A percentile compares a stretch with the other conserved stretches of the same genome.
Conservation (phyloP, 2,888 invertebrate species). For the Apoda limacodes region DNA sequence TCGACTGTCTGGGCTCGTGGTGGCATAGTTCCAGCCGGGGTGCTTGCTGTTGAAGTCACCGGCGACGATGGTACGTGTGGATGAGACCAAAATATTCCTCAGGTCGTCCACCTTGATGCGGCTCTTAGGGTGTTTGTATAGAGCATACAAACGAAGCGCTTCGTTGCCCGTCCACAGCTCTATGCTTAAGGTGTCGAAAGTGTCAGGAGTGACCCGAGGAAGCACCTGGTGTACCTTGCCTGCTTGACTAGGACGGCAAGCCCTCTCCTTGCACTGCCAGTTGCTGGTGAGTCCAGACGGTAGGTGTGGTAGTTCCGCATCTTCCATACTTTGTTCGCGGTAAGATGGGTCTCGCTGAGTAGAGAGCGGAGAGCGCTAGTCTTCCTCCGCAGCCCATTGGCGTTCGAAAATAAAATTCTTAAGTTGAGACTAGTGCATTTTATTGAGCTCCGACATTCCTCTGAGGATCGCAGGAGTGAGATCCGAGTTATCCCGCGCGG, state of each 20-base stretch:
- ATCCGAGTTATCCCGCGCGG: too few relatives aligned
- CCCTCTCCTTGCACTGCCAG: too few relatives aligned
- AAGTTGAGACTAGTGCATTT: too few relatives aligned
- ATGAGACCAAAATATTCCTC: conserved; percentile 1
- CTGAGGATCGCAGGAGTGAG: too few relatives aligned
- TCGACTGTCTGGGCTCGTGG: background rate
- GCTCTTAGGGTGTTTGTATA: background rate
- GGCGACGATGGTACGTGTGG: conserved; percentile 2
- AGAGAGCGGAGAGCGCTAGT: too few relatives aligned
- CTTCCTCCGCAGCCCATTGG: too few relatives aligned
- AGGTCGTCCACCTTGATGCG: background rate
- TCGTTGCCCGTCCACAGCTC: background rate
- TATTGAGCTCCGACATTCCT: too few relatives aligned
- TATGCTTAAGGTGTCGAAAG: background rate
- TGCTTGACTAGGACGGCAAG: background rate
- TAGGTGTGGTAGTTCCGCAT: background rate
- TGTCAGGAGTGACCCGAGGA: too few relatives aligned
- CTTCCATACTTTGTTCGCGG: too few relatives aligned
- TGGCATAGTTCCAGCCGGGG: conserved; percentile 3
- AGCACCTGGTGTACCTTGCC: background rate
- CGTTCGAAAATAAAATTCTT: too few relatives aligned
- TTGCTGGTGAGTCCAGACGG: background rate
- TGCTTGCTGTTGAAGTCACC: conserved; percentile 8
- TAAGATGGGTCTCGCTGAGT: too few relatives aligned
- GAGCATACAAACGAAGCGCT: background rate